These are phyloP conservation scores for Leucoraja erinaceus DNA, from an alignment of 2,113 vertebrate species.

Conservation along the genomic window DNA sequence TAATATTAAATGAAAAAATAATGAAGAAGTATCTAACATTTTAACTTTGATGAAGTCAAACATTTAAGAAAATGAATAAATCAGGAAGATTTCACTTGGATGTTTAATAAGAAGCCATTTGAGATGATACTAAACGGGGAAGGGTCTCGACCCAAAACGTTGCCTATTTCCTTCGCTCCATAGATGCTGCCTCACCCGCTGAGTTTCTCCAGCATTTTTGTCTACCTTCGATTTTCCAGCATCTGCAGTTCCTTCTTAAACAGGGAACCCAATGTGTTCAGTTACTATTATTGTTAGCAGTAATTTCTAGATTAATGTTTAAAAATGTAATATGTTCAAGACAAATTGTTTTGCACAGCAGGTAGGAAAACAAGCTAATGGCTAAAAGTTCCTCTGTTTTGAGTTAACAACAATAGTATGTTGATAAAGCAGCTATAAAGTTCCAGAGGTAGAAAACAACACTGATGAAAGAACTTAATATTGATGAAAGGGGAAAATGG, in stretches of 20 bases:
- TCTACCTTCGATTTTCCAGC: too few relatives aligned
- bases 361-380: background rate
- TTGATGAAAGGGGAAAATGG: background rate
- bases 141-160: too few relatives aligned
- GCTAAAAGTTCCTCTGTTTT: constrained; percentile 38
- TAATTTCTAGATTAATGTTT: constrained; percentile 28
- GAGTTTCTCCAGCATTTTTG: too few relatives aligned
- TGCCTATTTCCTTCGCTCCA: too few relatives aligned
- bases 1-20: background rate
- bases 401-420: background rate
- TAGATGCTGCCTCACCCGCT: too few relatives aligned
- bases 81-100: background rate
- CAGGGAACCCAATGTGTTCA: background rate
- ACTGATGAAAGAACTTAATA: background rate
- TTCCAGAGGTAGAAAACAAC: background rate
- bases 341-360: background rate
- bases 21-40: background rate
- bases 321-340: constrained; percentile 38
- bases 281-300: background rate
- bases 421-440: background rate
- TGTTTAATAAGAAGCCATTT: background rate
- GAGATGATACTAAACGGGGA: background rate
- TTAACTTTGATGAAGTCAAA: background rate
- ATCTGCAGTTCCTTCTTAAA: too few relatives aligned
- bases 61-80: too few relatives aligned